Evolutionary conservation across 2,888 invertebrate genomes (phyloP), one percentile per base, ranked within the genome.

Genomic region (Dynastes tityus): DNA sequence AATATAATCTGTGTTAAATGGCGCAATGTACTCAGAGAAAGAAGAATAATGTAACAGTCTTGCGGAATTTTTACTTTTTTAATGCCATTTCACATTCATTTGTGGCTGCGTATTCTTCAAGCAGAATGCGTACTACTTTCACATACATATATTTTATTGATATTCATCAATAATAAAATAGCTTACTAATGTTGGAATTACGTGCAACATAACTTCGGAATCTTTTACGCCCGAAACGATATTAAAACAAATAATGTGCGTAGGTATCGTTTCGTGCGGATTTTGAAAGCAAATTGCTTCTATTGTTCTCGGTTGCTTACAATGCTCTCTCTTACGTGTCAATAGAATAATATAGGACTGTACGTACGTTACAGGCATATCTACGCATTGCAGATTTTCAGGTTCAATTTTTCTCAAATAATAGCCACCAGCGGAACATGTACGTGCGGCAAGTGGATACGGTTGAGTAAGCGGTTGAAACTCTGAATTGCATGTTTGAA

Each of bases 301-400:
- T 16, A 16, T 53, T 53, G 53, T 53, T 53, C 53, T 53, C 13
- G 2, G 1, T 6, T 53, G 4, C 53, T 16, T 53, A 53, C 16
- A 53, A 16, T 16, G 13, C 13, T 53, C 53, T 53, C 13, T 53
- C 16, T 13, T 5, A 13, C 16, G 53, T 13, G 16, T 53, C 53
- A 53, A 16, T 16, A 13, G 4, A 53, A 53, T 16, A 53, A 53
- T n/a, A 16, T 13, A 16, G 16, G 53, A n/a, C 11, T 4, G 13
- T 16, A 4, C 8, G 13, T 53, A 53, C 16, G 16, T 53, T 53
- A 53, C 16, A 53, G 53, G 5, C 0, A 16, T 16, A 53, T 13
- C 13, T 53, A 53, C 53, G 53, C 53, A 53, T 16, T 53, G 53
- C 53, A 53, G 53, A 53, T 53, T 53, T 53, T 16, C 53, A 53